Base-by-base conservation (phyloP, 2,113 vertebrate genomes). In the Ahaetulla prasina region DNA sequence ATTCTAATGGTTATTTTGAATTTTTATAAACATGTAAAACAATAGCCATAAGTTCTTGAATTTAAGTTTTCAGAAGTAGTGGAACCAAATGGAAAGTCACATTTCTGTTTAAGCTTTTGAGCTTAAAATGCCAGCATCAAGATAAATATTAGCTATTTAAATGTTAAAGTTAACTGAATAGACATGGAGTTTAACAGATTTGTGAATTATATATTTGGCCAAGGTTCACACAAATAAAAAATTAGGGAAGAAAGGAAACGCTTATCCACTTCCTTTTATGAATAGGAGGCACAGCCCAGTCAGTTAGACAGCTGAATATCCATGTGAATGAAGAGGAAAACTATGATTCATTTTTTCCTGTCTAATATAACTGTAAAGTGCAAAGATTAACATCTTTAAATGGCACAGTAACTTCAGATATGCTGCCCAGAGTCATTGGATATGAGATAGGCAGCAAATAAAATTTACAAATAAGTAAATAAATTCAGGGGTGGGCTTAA, bases 361-460 rank as follows among this genome's bases (percentile, higher is more conserved):
- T 96, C 85, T 94, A 92, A 95, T 74, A 43, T 22, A 88, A 50
- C 9, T 91, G 91, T 94, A 95, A 93, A 93, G 93, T 93, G 85
- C 74, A 94, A 96, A 95, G 84, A 95, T 94, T 47, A 89, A 74
- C 14, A 68, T 35, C 12, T 68, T 68, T 22, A 91, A 93, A 88
- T 4, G 25, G 92, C 89, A 49, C 0, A 0, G 23, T 45, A 45
- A 91, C 89, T 93, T 1, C 0, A 94, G 92, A 49, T 86, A 49
- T 49, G 27, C 84, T 45, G 4, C 84, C n/a, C 63, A 68, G 30
- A 68, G 27, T 68, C 4, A n/a, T n/a, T 68, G 60, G 63, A 35
- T 35, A 68, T 68, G 63, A 68, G 14, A 6, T 18, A 14, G 30
- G 63, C 63, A 68, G 63, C 63, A 68, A 68, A 35, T 68, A 68